phyloP scores from a whole-genome alignment of 2,797 vertebrate genomes.

The Crenichthys baileyi region DNA sequence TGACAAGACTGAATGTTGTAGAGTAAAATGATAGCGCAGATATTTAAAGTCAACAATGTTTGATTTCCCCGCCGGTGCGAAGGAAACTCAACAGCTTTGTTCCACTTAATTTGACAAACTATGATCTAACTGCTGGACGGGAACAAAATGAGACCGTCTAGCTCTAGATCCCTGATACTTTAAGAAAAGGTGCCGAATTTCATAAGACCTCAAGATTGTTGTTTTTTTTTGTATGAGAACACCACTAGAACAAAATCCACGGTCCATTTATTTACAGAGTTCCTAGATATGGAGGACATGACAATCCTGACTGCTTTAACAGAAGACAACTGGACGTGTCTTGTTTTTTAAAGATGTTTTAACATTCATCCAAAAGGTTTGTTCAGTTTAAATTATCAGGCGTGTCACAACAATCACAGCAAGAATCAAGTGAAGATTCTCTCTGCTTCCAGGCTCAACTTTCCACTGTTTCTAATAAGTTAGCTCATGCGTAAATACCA shows the following conservation, averaged over 20 bases:
- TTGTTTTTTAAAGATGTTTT: no score
- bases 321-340: no score
- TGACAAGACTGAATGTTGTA: conserved; percentile 14
- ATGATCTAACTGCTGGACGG: background rate
- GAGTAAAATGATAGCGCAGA: conserved; percentile 1
- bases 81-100: background rate
- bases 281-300: background rate
- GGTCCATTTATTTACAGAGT: background rate
- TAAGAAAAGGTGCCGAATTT: background rate
- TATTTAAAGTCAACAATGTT: background rate
- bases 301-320: background rate
- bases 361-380: no score
- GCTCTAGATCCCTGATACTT: background rate
- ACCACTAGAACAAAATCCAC: background rate
- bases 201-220: background rate
- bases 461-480: background rate
- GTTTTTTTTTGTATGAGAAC: background rate
- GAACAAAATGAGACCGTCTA: background rate
- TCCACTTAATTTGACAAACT: conserved; percentile 1
- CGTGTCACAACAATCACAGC: background rate
- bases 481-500: background rate
- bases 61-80: background rate
- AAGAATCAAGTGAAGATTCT: background rate
- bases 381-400: background rate
- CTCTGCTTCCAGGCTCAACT: background rate